Evolutionary conservation across 2,113 vertebrate genomes (phyloP), one percentile per base, ranked within the genome.

Genomic region (Podocnemis expansa): DNA sequence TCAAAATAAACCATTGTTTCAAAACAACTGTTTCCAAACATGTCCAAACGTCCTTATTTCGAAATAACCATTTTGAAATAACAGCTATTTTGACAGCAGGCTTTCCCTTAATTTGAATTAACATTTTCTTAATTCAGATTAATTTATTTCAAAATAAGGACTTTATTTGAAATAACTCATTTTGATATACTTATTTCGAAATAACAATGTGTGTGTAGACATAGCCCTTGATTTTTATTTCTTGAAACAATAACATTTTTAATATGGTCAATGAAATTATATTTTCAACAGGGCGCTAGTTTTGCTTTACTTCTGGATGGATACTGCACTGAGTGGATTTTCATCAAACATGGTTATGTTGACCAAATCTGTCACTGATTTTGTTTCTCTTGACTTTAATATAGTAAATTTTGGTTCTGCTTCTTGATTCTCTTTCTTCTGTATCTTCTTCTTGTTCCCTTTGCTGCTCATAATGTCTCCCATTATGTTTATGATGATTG

Each of bases 271-370:
- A 45, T 17, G 45, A 8, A 17, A 5, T 11, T 10, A 3, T 34
- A 3, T 34, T 51, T 82, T 82, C 27, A 8, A 17, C 41, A 91
- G 49, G 8, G 9, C 63, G 19, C 34, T 24, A 79, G 45, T 11
- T 22, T 22, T 38, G 55, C 41, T 75, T 51, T 47, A 49, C 14
- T n/a, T 47, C 13, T 13, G 11, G 73, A 11, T 27, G 11, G 8
- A 67, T 67, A n/a, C 41, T 10, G 25, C 17, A 25, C 1, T 0
- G 4, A 22, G 2, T 1, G 1, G 27, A 10, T 25, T 29, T 12
- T 45, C 5, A 41, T 16, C 12, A 22, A 80, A 25, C 5, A 2
- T 1, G 0, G 25, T 5, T 8, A 1, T 55, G 86, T 25, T 1
- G 67, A 84, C 5, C 54, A 51, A 27, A 11, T 2, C 2, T 0